Base-by-base conservation (phyloP, 1,140 invertebrate genomes). In the Bombus waltoni region DNA sequence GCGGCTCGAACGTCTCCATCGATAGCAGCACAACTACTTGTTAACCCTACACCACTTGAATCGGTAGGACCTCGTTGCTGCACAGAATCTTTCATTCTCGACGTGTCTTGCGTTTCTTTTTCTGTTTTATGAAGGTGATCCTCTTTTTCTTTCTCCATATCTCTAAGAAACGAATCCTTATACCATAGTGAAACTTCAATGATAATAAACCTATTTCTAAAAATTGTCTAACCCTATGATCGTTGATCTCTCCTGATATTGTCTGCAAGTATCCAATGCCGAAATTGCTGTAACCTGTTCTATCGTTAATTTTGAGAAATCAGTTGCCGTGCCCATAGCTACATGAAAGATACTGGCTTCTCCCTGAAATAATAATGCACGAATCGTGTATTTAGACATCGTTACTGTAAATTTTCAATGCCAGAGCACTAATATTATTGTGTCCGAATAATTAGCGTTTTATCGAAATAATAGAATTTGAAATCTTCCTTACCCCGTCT, bases 1-100 rank as follows among this genome's bases (percentile, higher is more conserved):
- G 99, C 98, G 40, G 98, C 97, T n/a, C 97, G 96, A 5, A 98
- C 96, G 95, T 98, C 97, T 40, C 94, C 93, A 73, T 93, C 90
- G 40, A 93, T 70, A 53, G 62, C 66, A 71, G 82, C 83, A 59
- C 68, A 76, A 11, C 68, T 81, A 15, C 68, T 73, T 10, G 87
- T 88, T n/a, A 90, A 89, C 80, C 87, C 92, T 81, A 78, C 40
- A 18, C 88, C 79, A n/a, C 81, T 85, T 72, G 87, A 83, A 66
- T 94, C 92, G 71, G 81, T 83, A 44, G 89, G 90, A 70, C 80
- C 85, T 47, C 91, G 86, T 83, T 91, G 86, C 9, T 66, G 40
- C 35, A 89, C 38, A n/a, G 87, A 74, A 83, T 80, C 86, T 85
- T 88, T 71, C 32, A 78, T 74, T 86, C 91, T 94, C 1, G 88